phyloP scores from a whole-genome alignment of 2,113 vertebrate genomes.

The Helogale parvula region DNA sequence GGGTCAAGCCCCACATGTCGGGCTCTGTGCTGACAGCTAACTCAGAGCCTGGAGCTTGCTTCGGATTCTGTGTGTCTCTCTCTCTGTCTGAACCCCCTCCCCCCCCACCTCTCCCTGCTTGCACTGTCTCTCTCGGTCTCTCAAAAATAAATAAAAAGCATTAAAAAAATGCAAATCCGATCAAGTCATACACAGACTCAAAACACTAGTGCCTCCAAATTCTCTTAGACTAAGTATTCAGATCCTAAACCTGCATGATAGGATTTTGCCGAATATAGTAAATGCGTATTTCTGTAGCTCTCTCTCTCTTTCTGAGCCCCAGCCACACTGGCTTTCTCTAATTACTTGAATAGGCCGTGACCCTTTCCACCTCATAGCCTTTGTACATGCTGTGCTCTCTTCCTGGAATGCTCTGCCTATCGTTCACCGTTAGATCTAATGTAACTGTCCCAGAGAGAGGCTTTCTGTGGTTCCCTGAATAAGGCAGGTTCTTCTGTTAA shows the following conservation, averaged over 20 bases:
- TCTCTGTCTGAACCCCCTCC: no score
- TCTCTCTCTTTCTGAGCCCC: not conserved
- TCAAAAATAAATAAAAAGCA: no score
- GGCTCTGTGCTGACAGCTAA: no score
- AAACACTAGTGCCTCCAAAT: not conserved
- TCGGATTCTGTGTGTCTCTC: no score
- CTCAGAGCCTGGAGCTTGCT: no score
- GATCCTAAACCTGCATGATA: not conserved
- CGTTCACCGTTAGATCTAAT: not conserved
- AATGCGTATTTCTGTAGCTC: not conserved
- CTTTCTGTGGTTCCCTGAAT: not conserved
- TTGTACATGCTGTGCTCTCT: not conserved
- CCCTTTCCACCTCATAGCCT: not conserved
- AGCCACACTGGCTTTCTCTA: not conserved
- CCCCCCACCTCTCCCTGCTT: no score
- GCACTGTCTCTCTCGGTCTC: no score
- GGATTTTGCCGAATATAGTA: not conserved
- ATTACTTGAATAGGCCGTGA: not conserved
- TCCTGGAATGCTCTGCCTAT: not conserved
- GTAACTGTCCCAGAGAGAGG: not conserved
- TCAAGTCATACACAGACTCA: not conserved
- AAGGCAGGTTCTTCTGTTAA: not conserved
- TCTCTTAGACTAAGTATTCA: not conserved
- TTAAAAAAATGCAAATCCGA: not conserved
- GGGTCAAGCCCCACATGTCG: no score